Base-by-base conservation (phyloP, 2,888 invertebrate species). In the Mesodorylaimus sp. region DNA sequence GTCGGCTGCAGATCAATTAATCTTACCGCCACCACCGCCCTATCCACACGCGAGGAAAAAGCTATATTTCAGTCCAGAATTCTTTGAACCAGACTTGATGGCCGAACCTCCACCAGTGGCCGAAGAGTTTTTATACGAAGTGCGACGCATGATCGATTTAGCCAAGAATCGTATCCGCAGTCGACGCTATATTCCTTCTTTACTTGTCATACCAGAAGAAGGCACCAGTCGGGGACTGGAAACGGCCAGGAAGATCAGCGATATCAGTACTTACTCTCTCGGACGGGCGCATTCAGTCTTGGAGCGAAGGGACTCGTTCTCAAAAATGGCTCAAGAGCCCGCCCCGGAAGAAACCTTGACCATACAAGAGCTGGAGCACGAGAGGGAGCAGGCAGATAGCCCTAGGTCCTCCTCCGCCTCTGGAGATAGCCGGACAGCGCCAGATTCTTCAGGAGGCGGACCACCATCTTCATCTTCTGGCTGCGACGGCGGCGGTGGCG, bases 61-160 rank as follows among this genome's bases (percentile, higher is more conserved):
- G 62, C 72, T 86, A 2, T 86, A 84, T 64, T 86, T 86, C 62
- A 86, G 85, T 66, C 85, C 85, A 0, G 85, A 86, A 5, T 88
- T 86, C 65, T 86, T 88, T 62, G 87, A 88, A 65, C 81, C 82
- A 26, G 82, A 86, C 57, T 67, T 85, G 44, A 74, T 88, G 65
- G 73, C 80, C 80, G 79, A 83, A 58, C 88, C 88, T 24, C 87
- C 88, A 43, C 81, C 83, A 39, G 84, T 85, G 48, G 87, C 88
- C 25, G 71, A 86, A 57, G 87, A 88, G 68, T 88, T 88, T 66
- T 73, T 88, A 46, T 76, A 78, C 1, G 84, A 85, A 74, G 84
- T 88, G 54, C 77, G 88, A 54, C 85, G 86, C 73, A 86, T 87
- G 3, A 86, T 87, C 58, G 75, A 83, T 39, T 79, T 86, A 46